These are phyloP conservation scores for Takifugu flavidus DNA, from an alignment of 2,113 vertebrate genomes.

Conservation along the genomic window DNA sequence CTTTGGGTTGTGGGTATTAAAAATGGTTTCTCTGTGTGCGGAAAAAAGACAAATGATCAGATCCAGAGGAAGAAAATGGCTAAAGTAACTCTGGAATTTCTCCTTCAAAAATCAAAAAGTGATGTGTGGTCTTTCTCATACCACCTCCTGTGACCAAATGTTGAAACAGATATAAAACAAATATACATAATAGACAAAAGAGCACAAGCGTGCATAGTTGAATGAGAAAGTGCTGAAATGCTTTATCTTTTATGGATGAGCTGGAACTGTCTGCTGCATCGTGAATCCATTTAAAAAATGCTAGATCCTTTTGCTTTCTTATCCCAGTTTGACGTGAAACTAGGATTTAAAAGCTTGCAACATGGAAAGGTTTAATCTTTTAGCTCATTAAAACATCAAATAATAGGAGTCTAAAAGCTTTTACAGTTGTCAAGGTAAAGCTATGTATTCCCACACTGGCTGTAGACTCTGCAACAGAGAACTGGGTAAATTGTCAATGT, in stretches of 20 bases:
- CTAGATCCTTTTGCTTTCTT: too few relatives aligned
- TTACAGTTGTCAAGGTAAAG: too few relatives aligned
- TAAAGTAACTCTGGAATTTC: slow-evolving; percentile 24
- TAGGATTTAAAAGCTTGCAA: too few relatives aligned
- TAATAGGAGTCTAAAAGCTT: too few relatives aligned
- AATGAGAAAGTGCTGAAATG: not conserved
- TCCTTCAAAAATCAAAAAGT: slow-evolving; percentile 49
- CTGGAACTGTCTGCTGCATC: not conserved
- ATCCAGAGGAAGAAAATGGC: not conserved
- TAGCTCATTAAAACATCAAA: too few relatives aligned
- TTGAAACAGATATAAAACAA: slow-evolving; percentile 23
- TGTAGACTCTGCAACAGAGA: too few relatives aligned
- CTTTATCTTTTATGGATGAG: not conserved
- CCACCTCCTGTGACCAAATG: slow-evolving; percentile 61
- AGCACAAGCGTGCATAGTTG: not conserved
- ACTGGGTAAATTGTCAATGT: too few relatives aligned
- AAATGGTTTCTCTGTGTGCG: slow-evolving; percentile 11
- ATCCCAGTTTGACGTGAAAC: too few relatives aligned
- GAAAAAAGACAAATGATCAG: not conserved
- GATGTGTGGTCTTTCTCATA: slow-evolving; percentile 32
- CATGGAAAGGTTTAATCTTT: too few relatives aligned
- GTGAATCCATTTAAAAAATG: too few relatives aligned
- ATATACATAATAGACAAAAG: slow-evolving; percentile 2
- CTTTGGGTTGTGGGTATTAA: slow-evolving; percentile 24
- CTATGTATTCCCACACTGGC: too few relatives aligned